These are phyloP conservation scores for Cheilosia pagana DNA, from an alignment of 2,888 invertebrate species.

Conservation along the genomic window DNA sequence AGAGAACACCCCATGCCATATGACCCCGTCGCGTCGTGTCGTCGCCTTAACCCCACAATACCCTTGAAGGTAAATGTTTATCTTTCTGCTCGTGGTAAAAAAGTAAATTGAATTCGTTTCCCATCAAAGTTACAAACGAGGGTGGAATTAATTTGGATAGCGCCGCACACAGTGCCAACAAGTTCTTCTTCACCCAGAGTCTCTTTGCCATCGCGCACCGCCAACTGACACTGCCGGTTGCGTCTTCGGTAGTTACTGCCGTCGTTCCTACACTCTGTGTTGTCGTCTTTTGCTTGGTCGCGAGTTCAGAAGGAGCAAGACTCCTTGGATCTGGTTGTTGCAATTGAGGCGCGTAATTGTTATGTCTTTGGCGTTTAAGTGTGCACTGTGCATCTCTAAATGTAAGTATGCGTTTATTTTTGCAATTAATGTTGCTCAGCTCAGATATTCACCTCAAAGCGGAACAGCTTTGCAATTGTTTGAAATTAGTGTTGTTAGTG, in stretches of 20 bases:
- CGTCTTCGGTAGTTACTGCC: neutral
- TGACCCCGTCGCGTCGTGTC: neutral
- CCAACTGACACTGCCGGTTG: neutral
- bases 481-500: neutral
- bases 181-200: neutral
- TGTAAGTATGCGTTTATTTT: constrained; percentile 53
- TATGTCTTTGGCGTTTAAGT: constrained; percentile 52
- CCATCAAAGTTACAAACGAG: constrained; percentile 74
- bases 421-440: constrained; percentile 51
- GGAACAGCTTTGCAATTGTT: neutral
- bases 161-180: constrained; percentile 3
- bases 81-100: constrained; percentile 72
- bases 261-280: neutral
- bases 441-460: constrained; percentile 28
- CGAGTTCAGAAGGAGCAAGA: constrained; percentile 27
- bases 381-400: constrained; percentile 55
- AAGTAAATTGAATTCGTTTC: constrained; percentile 75
- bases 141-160: constrained; percentile 71
- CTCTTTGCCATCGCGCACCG: constrained; percentile 4
- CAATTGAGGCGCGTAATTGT: constrained; percentile 55
- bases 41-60: constrained; percentile 38
- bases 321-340: constrained; percentile 22
- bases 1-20: constrained; percentile 11
- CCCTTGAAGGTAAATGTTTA: constrained; percentile 73
- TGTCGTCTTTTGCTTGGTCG: neutral